Percentiles rank a stretch among this genome's conserved stretches.
These are phyloP conservation scores for Hetaerina americana DNA, from an alignment of 1,140 invertebrate genomes.

Conservation along the genomic window DNA sequence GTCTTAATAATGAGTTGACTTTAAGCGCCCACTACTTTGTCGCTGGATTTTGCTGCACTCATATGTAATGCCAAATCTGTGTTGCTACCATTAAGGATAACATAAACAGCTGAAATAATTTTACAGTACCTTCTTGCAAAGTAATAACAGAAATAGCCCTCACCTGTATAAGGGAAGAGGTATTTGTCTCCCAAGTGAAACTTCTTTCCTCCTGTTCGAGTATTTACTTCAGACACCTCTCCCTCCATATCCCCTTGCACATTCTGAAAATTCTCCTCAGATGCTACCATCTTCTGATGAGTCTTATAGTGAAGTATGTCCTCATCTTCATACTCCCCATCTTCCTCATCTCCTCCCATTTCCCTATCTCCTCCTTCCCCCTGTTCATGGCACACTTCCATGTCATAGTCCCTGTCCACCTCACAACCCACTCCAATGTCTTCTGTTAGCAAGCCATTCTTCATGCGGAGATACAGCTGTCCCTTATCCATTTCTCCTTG, in stretches of 20 bases:
- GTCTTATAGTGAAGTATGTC: background rate
- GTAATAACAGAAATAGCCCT: no score
- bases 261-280: conserved; percentile 44
- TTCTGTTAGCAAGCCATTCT: background rate
- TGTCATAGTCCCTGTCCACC: background rate
- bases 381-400: background rate
- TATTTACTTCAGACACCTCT: conserved; percentile 55
- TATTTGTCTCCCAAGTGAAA: conserved; percentile 54
- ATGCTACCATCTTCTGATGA: conserved; percentile 37
- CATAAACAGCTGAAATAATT: no score
- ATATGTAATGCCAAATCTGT: no score
- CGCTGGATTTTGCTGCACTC: no score
- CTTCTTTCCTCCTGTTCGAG: conserved; percentile 38
- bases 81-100: no score
- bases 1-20: no score
- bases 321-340: background rate
- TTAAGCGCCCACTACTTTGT: no score
- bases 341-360: background rate
- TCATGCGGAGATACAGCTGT: background rate
- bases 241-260: conserved; percentile 43
- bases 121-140: no score
- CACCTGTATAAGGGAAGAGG: conserved; percentile 57
- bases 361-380: background rate
- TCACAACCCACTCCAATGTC: background rate
- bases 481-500: no score